Evolutionary conservation across 2,888 invertebrate species (phyloP).

Genomic region (Thymelicus sylvestris): DNA sequence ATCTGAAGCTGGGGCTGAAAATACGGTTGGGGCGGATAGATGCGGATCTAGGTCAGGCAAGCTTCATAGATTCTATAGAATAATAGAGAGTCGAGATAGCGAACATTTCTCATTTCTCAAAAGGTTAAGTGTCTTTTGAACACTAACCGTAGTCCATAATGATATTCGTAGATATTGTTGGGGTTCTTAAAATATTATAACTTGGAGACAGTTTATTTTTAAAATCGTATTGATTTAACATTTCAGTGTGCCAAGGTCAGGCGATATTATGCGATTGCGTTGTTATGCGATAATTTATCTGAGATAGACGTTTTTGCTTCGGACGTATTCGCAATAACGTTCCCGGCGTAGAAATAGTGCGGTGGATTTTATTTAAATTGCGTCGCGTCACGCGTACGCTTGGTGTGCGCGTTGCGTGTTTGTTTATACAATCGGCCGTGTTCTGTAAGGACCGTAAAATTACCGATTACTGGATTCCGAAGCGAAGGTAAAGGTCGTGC

Average conservation of each 20-base stretch:
- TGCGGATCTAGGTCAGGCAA: conserved; percentile 28
- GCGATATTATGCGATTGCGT: conserved; percentile 62
- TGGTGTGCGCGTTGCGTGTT: conserved; percentile 41
- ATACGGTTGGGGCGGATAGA: conserved; percentile 24
- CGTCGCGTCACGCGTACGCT: conserved; percentile 25
- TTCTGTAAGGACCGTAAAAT: conserved; percentile 28
- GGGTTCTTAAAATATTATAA: background rate
- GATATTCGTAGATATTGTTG: background rate
- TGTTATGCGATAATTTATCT: conserved; percentile 51
- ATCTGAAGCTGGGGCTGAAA: conserved; percentile 24
- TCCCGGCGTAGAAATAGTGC: conserved; percentile 20
- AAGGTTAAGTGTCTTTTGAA: conserved; percentile 1
- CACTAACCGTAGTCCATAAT: background rate
- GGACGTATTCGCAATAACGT: conserved; percentile 15
- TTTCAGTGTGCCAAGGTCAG: conserved; percentile 62
- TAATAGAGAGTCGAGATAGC: background rate
- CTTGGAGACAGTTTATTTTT: conserved; percentile 36
- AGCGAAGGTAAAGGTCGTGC: conserved; percentile 20
- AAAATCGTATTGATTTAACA: conserved; percentile 41
- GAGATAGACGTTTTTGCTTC: conserved; percentile 31
- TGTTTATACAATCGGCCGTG: conserved; percentile 39
- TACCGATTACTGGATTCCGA: conserved; percentile 28
- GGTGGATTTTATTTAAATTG: conserved; percentile 27
- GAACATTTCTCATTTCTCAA: background rate
- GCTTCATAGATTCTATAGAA: background rate